A percentile compares a stretch with the other conserved stretches of the same genome.
Conservation (phyloP, 2,113 vertebrate genomes). For the Peromyscus polionotus region DNA sequence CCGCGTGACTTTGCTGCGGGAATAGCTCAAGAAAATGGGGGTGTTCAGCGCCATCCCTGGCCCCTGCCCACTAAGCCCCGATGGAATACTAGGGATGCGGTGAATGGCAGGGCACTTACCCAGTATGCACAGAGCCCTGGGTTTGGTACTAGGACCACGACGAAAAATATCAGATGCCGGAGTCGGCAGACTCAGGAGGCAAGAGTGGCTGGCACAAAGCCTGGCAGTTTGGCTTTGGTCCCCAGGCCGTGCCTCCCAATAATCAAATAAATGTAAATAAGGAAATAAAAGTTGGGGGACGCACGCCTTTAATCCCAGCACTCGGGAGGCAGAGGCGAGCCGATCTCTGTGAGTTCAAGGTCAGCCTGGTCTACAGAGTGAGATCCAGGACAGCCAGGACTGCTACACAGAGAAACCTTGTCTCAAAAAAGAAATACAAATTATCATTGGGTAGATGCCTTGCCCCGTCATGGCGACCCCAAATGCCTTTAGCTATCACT, state of each 20-base stretch:
- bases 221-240: background rate
- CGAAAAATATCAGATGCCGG: background rate
- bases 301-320: too few relatives aligned
- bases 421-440: background rate
- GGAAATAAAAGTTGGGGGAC: too few relatives aligned
- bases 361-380: background rate
- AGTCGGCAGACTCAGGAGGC: background rate
- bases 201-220: background rate
- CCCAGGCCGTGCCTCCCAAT: background rate
- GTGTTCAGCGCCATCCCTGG: background rate
- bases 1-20: background rate
- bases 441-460: background rate
- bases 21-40: accelerated
- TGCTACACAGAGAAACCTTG: background rate
- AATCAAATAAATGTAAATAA: background rate
- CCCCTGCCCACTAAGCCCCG: background rate
- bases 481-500: background rate
- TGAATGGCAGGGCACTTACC: background rate
- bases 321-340: too few relatives aligned
- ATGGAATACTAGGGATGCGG: background rate
- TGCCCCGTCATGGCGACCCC: accelerated
- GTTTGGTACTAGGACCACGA: background rate
- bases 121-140: background rate
- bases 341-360: background rate
- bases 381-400: background rate